phyloP scores from a whole-genome alignment of 2,113 vertebrate species.

The Sphaerodactylus townsendi region DNA sequence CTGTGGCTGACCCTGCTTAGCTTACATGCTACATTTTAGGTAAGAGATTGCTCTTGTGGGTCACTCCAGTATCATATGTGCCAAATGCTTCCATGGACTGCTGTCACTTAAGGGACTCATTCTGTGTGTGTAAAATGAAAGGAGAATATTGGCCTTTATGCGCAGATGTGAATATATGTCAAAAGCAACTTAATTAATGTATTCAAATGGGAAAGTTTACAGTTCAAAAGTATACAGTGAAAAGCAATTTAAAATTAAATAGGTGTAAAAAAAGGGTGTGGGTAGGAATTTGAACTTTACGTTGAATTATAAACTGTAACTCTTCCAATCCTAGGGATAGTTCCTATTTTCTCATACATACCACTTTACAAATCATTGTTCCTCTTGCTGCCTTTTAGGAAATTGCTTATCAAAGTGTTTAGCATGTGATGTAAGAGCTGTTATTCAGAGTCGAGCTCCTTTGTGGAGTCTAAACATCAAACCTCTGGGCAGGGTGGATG shows the following conservation, averaged over 20 bases:
- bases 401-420: no score
- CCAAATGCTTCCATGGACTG: not conserved
- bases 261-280: not conserved
- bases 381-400: no score
- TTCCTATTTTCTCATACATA: no score
- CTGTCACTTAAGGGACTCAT: not conserved
- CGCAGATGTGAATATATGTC: not conserved
- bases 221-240: not conserved
- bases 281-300: not conserved
- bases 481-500: no score
- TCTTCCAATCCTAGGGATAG: no score
- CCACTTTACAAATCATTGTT: no score
- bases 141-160: not conserved
- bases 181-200: not conserved
- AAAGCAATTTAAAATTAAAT: not conserved
- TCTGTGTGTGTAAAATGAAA: not conserved
- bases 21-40: not conserved
- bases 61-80: not conserved
- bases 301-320: no score
- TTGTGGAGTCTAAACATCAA: no score
- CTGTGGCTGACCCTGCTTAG: no score
- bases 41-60: not conserved
- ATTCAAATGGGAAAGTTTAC: not conserved
- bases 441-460: no score
- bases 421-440: no score